These are phyloP conservation scores for Macropus fuliginosus DNA, from an alignment of 2,797 vertebrate species.

Conservation along the genomic window DNA sequence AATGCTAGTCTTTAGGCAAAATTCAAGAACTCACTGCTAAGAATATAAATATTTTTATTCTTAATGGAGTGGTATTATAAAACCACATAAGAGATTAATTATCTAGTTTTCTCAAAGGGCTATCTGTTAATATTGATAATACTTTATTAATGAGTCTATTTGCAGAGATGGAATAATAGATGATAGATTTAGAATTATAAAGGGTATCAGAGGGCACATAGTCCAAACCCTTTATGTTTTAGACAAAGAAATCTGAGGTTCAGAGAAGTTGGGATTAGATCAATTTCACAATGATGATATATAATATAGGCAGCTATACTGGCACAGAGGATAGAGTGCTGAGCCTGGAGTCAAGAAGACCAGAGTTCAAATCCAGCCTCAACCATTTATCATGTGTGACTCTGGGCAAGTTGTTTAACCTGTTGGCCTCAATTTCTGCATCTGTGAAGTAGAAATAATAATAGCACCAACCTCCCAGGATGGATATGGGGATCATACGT, in stretches of 20 bases:
- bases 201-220: background rate
- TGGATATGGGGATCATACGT: background rate
- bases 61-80: background rate
- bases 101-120: background rate
- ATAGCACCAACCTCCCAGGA: background rate
- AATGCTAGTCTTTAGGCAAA: background rate
- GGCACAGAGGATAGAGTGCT: background rate
- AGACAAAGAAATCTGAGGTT: background rate
- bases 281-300: background rate
- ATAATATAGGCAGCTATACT: background rate
- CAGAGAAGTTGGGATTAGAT: background rate
- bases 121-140: rapidly evolving
- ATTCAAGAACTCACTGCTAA: no score
- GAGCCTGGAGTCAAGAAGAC: background rate
- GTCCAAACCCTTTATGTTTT: background rate
- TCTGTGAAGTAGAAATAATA: background rate
- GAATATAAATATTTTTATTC: background rate
- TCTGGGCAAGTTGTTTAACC: background rate
- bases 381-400: background rate
- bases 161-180: rapidly evolving
- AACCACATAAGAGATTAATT: background rate
- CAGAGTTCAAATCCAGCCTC: background rate
- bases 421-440: background rate
- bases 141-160: rapidly evolving
- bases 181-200: background rate